phyloP scores from a whole-genome alignment of 2,797 vertebrate species.

The Lagorchestes hirsutus region DNA sequence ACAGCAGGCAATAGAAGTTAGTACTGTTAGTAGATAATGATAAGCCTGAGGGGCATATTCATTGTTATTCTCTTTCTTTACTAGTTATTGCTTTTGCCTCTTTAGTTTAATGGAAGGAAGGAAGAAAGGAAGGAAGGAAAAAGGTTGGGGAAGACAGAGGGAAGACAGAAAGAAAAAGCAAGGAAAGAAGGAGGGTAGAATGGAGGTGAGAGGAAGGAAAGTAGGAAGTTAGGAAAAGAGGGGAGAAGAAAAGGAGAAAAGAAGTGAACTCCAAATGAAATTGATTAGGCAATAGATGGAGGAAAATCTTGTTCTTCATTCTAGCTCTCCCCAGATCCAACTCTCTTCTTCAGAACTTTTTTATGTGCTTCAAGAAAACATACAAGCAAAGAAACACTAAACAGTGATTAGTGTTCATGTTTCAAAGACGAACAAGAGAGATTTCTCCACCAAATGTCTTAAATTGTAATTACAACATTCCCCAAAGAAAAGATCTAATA shows the following conservation, averaged over 20 bases:
- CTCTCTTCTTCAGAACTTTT: neutral
- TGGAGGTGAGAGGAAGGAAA: neutral
- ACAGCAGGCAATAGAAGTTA: neutral
- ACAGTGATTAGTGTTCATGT: conserved; percentile 19
- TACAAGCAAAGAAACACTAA: neutral
- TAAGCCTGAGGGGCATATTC: neutral
- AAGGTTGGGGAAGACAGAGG: too few species aligned
- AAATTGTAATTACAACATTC: neutral
- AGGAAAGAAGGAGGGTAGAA: too few species aligned
- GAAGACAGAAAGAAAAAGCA: too few species aligned
- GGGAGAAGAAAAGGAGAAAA: neutral
- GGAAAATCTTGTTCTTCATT: neutral
- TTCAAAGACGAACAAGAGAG: conserved; percentile 36
- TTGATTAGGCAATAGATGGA: neutral
- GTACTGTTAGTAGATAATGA: neutral
- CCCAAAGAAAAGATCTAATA: conserved; percentile 5
- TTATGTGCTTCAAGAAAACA: neutral
- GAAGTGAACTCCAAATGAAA: neutral
- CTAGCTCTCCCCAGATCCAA: neutral
- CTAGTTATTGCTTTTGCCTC: neutral
- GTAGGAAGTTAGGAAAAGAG: neutral
- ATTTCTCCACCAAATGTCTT: conserved; percentile 39
- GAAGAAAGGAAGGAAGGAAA: too few species aligned
- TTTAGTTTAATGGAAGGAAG: neutral
- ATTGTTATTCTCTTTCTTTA: neutral